Evolutionary conservation across 2,888 invertebrate species (phyloP).

Genomic region (Hydropsyche betteni): DNA sequence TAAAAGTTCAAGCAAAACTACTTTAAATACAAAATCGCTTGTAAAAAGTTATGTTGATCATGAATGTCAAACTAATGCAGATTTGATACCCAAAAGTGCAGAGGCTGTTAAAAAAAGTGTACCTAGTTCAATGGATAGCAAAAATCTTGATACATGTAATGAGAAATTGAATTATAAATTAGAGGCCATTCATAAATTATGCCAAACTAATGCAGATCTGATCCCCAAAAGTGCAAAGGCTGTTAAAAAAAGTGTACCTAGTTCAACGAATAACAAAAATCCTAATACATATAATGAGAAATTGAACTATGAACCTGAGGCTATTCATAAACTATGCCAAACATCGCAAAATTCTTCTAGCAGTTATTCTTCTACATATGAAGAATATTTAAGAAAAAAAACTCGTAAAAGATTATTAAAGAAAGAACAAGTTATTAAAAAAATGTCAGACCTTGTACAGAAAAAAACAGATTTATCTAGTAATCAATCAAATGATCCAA

Average conservation of each 20-base stretch:
- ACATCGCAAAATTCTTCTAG: constrained; percentile 7
- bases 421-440: constrained; percentile 2
- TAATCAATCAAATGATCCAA: neutral
- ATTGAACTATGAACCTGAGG: neutral
- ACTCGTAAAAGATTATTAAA: constrained; percentile 34
- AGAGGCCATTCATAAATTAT: neutral
- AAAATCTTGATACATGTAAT: neutral
- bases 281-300: neutral
- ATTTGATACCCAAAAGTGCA: neutral
- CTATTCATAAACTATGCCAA: constrained; percentile 2
- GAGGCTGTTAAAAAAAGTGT: neutral
- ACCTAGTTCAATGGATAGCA: neutral
- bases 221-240: neutral
- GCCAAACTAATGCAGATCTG: neutral
- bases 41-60: neutral
- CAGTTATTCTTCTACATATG: constrained; percentile 11
- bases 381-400: constrained; percentile 40
- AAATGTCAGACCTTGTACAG: neutral
- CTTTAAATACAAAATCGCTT: constrained; percentile 46
- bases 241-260: neutral
- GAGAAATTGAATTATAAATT: neutral
- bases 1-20: constrained; percentile 53
- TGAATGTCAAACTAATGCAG: constrained; percentile 8
- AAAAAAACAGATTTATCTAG: neutral
- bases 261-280: neutral